A percentile compares a stretch with the other conserved stretches of the same genome.
Conservation (phyloP, 2,113 vertebrate genomes). For the Tor tambroides region DNA sequence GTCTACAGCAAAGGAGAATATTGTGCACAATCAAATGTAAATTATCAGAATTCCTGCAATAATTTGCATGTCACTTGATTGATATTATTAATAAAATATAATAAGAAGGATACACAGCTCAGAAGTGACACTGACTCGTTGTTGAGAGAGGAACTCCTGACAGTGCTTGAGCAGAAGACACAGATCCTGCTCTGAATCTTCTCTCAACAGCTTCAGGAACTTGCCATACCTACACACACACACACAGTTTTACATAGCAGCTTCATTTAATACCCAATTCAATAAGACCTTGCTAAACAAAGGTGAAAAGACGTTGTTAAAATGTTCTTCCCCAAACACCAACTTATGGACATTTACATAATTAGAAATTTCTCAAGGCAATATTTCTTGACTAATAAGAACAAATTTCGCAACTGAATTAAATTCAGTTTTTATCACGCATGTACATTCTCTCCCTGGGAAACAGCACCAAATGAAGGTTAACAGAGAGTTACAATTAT, state of each 20-base stretch:
- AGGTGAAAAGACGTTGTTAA: background rate
- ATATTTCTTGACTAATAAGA: conserved; percentile 22
- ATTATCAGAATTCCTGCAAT: background rate
- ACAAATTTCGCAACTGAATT: conserved; percentile 7
- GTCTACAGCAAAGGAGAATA: background rate
- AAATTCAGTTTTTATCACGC: conserved; percentile 15
- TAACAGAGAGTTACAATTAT: conserved; percentile 48
- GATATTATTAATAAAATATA: background rate
- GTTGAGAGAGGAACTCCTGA: conserved; percentile 81
- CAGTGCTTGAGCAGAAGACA: conserved; percentile 80
- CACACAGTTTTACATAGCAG: background rate
- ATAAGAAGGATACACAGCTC: conserved; percentile 86
- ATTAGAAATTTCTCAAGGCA: conserved; percentile 24
- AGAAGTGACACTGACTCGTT: conserved; percentile 72
- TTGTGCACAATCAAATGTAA: background rate
- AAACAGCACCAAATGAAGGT: conserved; percentile 24
- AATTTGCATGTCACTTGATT: background rate
- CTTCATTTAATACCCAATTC: background rate
- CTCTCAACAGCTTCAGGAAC: conserved; percentile 78
- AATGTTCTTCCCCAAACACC: conserved; percentile 7
- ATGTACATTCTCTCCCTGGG: conserved; percentile 2
- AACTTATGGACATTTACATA: conserved; percentile 10
- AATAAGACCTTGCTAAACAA: background rate
- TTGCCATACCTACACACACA: conserved; percentile 82
- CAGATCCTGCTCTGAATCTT: conserved; percentile 74